Evolutionary conservation across 1,140 invertebrate species (phyloP).

Genomic region (Drosophila serrata): DNA sequence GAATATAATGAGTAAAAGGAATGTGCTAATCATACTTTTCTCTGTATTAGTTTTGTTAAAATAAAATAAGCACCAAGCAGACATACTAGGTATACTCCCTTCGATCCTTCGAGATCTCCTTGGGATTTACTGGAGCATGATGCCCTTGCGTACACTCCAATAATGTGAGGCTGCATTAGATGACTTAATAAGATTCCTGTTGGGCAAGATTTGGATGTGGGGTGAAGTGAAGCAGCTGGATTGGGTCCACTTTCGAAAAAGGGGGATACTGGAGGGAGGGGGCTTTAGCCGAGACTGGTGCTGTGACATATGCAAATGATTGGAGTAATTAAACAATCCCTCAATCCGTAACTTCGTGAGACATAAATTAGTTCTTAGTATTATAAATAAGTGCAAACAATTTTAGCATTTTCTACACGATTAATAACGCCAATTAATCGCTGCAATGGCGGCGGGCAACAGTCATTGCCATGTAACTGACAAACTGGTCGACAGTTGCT

Average conservation of each 20-base stretch:
- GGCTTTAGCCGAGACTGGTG: constrained; percentile 14
- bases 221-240: constrained; percentile 19
- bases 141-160: constrained; percentile 19
- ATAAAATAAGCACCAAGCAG: too few relatives aligned
- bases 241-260: constrained; percentile 24
- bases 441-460: constrained; percentile 16
- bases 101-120: neutral
- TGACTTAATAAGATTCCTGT: constrained; percentile 63
- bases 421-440: constrained; percentile 67
- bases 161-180: constrained; percentile 47
- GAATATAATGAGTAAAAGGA: neutral
- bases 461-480: constrained; percentile 58
- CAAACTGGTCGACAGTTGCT: constrained; percentile 75
- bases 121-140: constrained; percentile 13
- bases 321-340: constrained; percentile 67
- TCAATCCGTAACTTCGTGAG: constrained; percentile 40
- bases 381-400: constrained; percentile 56
- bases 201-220: constrained; percentile 7
- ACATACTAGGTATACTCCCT: constrained; percentile 5
- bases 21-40: neutral
- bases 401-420: constrained; percentile 66
- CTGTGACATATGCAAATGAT: constrained; percentile 76
- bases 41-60: neutral
- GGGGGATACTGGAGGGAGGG: neutral
- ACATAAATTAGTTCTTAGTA: constrained; percentile 67